phyloP scores from a whole-genome alignment of 53 echinoderm and acorn worm species.

The Astropecten irregularis region DNA sequence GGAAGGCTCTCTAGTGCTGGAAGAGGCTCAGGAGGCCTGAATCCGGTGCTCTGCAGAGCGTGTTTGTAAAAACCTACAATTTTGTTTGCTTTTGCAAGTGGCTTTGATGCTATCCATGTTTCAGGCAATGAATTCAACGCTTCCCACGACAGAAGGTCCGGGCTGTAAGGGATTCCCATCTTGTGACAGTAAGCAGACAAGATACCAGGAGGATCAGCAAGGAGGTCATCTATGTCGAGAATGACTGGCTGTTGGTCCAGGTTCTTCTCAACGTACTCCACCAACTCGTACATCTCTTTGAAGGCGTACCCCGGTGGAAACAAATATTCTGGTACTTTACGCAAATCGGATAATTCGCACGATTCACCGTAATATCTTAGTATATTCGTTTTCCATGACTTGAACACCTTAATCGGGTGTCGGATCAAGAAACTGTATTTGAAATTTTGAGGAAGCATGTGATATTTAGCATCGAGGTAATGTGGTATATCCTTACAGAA shows the following conservation, averaged over 20 bases:
- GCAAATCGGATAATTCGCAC: neutral
- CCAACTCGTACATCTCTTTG: slow-evolving; percentile 29
- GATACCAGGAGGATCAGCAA: neutral
- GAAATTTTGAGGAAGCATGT: slow-evolving; percentile 8
- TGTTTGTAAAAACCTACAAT: neutral
- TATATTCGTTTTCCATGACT: slow-evolving; percentile 14
- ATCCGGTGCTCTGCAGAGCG: slow-evolving; percentile 1
- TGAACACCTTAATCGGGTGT: slow-evolving; percentile 34
- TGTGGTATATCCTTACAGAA: slow-evolving; percentile 42
- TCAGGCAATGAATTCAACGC: neutral
- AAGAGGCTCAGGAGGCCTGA: neutral
- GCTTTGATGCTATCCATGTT: neutral
- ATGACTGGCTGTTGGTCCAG: neutral
- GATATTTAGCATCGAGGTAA: neutral
- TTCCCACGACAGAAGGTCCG: slow-evolving; percentile 3
- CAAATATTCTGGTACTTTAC: neutral
- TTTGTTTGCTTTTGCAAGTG: too few relatives aligned
- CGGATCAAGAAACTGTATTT: slow-evolving; percentile 38
- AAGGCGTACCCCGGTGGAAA: slow-evolving; percentile 14
- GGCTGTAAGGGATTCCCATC: slow-evolving; percentile 19
- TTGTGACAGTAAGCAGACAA: slow-evolving; percentile 18
- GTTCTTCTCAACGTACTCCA: slow-evolving; percentile 23
- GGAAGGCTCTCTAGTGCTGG: slow-evolving; percentile 22
- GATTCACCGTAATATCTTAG: neutral
- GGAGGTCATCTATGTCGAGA: slow-evolving; percentile 14